Evolutionary conservation across 2,797 vertebrate genomes (phyloP), one percentile per base, ranked within the genome.

Genomic region (Antrozous pallidus): DNA sequence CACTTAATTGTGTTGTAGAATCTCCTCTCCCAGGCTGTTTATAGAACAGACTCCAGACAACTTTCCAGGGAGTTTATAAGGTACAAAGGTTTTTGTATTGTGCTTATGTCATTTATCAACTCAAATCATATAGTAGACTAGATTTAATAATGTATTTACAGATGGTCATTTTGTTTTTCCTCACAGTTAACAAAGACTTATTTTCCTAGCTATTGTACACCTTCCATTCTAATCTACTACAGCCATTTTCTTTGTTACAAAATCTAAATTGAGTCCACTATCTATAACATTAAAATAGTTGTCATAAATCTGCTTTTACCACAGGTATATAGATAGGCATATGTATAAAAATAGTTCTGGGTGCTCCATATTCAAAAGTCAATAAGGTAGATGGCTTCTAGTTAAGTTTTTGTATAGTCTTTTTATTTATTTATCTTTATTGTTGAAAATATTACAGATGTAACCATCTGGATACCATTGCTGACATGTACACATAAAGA

Each of bases 191-290:
- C 22, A 58, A 3, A 20, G 58, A 63, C 20, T 83, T 93, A 88
- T 73, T 88, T 94, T 93, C 33, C 36, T 22, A 91, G 28, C 24
- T 91, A 18, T 5, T 51, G 2, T 38, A 77, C 3, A 88, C 38
- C 24, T 56, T 85, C 69, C 38, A 69, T 61, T 91, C 65, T 83
- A 65, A 90, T 79, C 54, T 84, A 67, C 28, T 67, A 47, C 2
- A 82, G 65, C 22, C 38, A 85, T 51, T 88, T 93, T 69, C 47
- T 80, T 67, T 88, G 38, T 94, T 47, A 92, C 24, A 94, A 95
- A 90, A 83, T 80, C 71, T 84, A 75, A 95, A 71, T 47, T 91
- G n/a, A 95, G 69, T 42, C n/a, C 49, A 92, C 22, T 61, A 90
- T 26, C 65, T 80, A n/a, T 12, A 67, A 74, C 45, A 92, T 80